Evolutionary conservation across 2,888 invertebrate species (phyloP), one percentile per base, ranked within the genome.

Genomic region (Tyria jacobaeae): DNA sequence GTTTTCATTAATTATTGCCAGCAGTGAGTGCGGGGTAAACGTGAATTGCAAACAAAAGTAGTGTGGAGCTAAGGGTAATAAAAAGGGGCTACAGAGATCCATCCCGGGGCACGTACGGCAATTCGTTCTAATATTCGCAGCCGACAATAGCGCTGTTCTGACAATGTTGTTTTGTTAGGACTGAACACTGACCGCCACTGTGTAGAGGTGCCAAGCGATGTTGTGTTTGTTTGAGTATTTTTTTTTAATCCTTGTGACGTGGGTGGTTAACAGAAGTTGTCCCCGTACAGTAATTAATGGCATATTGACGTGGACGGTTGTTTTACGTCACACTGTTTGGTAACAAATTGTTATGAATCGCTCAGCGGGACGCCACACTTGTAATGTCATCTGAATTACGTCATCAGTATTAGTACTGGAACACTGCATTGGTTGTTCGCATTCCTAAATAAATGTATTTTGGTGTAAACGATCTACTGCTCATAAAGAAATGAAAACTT

Each of bases 161-260:
- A 80, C 87, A 86, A n/a, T n/a, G n/a, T 87, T 91, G 91, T 93
- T 92, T 91, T 91, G 88, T 90, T 90, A 89, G 89, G 85, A 84
- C 79, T 70, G 77, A 73, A 84, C 86, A 84, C 82, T 84, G 83
- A 80, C 78, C 75, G 72, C 77, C 75, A 79, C 80, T 76, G 82
- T 81, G 79, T 81, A 59, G 71, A 82, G 87, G 86, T 88, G 88
- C 86, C 86, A 78, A 80, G 81, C 86, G 89, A 89, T 88, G 82
- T 76, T 12, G 12, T 21, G 12, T 9, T 0, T 4, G 4, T 44
- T 21, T 21, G 21, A n/a, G n/a, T n/a, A n/a, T 21, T 79, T 73
- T 73, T 51, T 35, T 24, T 6, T 15, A 17, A 69, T 73, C 37
- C 62, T 67, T 62, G 77, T 81, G 74, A 86, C 90, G 87, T 89